These are phyloP conservation scores for Eurystomus glaucurus DNA, from an alignment of 2,797 vertebrate species.

Conservation along the genomic window DNA sequence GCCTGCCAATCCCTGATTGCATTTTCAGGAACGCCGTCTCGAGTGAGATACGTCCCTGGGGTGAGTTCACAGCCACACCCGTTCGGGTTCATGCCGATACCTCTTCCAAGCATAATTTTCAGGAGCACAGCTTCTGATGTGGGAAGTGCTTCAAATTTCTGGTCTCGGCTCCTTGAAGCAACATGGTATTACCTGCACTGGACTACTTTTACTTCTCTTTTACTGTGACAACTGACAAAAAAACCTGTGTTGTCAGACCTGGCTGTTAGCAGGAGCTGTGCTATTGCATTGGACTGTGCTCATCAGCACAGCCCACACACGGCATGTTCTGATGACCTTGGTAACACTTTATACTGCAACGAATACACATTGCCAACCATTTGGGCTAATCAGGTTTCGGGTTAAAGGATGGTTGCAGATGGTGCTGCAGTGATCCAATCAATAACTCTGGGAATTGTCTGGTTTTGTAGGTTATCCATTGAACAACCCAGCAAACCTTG, in stretches of 20 bases:
- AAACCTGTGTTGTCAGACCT: not conserved
- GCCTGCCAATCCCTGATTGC: not conserved
- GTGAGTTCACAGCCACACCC: not conserved
- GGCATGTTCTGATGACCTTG: not conserved
- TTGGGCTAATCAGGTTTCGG: not conserved
- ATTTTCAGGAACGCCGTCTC: not conserved
- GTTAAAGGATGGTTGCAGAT: not conserved
- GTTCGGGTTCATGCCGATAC: not conserved
- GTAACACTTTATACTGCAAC: not conserved
- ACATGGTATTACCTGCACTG: not conserved
- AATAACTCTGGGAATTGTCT: constrained; percentile 36
- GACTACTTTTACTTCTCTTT: not conserved
- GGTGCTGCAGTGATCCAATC: not conserved
- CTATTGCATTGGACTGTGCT: not conserved
- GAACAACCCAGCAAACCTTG: not conserved
- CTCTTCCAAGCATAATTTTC: not conserved
- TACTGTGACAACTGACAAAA: not conserved
- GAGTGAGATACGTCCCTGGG: not conserved
- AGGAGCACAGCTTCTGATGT: not conserved
- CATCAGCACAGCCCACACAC: not conserved
- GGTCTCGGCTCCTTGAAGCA: not conserved
- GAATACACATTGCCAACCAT: not conserved
- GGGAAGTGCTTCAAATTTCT: not conserved
- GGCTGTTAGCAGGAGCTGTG: not conserved
- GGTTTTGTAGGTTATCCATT: not conserved